Evolutionary conservation across 2,888 invertebrate species (phyloP), one percentile per base, ranked within the genome.

Genomic region (Agrochola lota): DNA sequence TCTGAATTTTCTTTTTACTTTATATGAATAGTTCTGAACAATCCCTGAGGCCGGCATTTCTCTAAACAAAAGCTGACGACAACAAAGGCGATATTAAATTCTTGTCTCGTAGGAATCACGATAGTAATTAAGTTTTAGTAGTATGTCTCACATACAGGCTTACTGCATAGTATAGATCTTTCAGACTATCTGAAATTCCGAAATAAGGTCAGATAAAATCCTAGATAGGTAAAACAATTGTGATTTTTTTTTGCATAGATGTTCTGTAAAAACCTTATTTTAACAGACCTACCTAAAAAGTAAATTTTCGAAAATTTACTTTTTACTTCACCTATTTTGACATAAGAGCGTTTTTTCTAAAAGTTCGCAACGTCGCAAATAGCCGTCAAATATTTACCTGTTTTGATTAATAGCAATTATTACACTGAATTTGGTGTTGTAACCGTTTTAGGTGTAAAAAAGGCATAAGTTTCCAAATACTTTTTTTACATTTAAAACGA

Each of bases 21-120:
- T 52, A 3, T 9, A 35, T 2, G 12, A 17, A 8, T 69, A 52
- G 20, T 60, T 64, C 64, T 40, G 11, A 63, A 72, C 30, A 81
- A 77, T 70, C 60, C 40, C 5, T 62, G 26, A 59, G 40, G 87
- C 72, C 84, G 87, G 87, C 79, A 69, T 80, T 81, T 73, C 72
- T 77, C 77, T 73, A 74, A 80, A 88, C 88, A 90, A 90, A 87
- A 85, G 87, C 77, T 68, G 62, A 55, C 63, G 30, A 59, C 46
- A 40, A 83, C 88, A 89, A 88, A 85, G 81, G 71, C 87, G 86
- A 93, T 95, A 95, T 95, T 94, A 95, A 95, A 95, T 95, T 95
- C 95, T 91, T 88, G 75, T 72, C 89, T 87, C 85, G 74, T 76
- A 66, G 74, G 94, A 94, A 94, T 94, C 94, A 94, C 92, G 93